Evolutionary conservation across 1,140 invertebrate genomes (phyloP), one percentile per base, ranked within the genome.

Genomic region (Leptinotarsa texana): DNA sequence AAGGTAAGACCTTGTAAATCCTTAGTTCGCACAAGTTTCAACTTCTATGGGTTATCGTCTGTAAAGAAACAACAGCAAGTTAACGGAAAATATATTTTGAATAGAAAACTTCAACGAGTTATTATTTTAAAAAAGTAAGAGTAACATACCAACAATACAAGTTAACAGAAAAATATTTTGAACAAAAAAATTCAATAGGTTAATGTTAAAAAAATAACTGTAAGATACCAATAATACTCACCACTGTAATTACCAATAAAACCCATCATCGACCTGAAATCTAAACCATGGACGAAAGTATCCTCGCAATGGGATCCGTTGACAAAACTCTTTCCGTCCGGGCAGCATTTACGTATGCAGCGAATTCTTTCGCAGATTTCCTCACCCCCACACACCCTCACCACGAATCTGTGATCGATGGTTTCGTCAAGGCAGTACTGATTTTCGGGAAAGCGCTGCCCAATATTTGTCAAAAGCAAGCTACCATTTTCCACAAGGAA

Each of bases 311-410:
- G 63, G 8, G 77, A 77, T 21, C 78, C 79, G 61, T 79, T 77
- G 4, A 79, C 72, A 66, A 80, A 82, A 74, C 77, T 77, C 24
- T 80, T 65, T 8, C 81, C 81, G 69, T 82, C 82, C 3, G 76
- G 77, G 72, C 82, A 83, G 73, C 82, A 82, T 77, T 83, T 83
- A 47, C 71, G 74, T 17, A 82, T 67, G 69, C 82, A 83, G 51
- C 74, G 51, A 15, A 73, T 73, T 13, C n/a, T 66, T 17, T 79
- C 61, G 57, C 79, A 79, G 42, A 78, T 65, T 21, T 78, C 70
- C 22, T 65, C 75, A 74, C 68, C 63, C 22, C 51, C 48, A 69
- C 80, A 83, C 51, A 74, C 69, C 66, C 77, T 79, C 33, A 77
- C 69, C 18, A 79, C 57, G 18, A 66, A 65, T 18, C 11, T 63